These are phyloP conservation scores for zebrafish (Danio rerio) DNA, from an alignment of 2,113 vertebrate species.

Conservation along the genomic window GRCz12tu NC_133190.1:51653001-51653500, in stretches of 20 bases:
- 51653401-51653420: slow-evolving; percentile 95
- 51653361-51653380: slow-evolving; percentile 90
- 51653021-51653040: slow-evolving; percentile 52
- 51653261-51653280: background rate
- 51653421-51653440: slow-evolving; percentile 80
- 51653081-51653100: slow-evolving; percentile 35
- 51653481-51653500: too few species aligned
- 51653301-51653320: slow-evolving; percentile 15
- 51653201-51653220: slow-evolving; percentile 12
- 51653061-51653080: slow-evolving; percentile 21
- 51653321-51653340: background rate
- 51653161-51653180: slow-evolving; percentile 13
- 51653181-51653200: background rate
- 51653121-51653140: background rate
- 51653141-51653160: slow-evolving; percentile 45
- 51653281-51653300: background rate
- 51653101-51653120: background rate
- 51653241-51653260: slow-evolving; percentile 40
- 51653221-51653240: slow-evolving; percentile 38
- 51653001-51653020: slow-evolving; percentile 63
- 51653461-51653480: too few species aligned
- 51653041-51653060: slow-evolving; percentile 59
- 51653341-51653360: slow-evolving; percentile 7
- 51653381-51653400: slow-evolving; percentile 90
- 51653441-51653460: too few species aligned